Base-by-base conservation (phyloP, 2,888 invertebrate genomes). In the Odontomyia ornata region DNA sequence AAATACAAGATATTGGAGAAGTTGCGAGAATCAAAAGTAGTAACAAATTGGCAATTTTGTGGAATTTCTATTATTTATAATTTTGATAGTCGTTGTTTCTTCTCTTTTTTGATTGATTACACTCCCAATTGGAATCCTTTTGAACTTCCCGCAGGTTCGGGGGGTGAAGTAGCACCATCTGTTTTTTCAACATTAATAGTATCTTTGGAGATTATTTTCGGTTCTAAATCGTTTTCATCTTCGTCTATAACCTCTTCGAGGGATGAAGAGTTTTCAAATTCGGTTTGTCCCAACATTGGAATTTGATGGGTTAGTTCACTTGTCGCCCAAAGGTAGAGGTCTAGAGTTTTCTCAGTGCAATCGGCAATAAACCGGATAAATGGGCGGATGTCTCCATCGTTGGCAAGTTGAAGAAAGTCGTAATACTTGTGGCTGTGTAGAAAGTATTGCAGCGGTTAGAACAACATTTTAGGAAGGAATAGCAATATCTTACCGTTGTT, bases 301-400 rank as follows among this genome's bases (percentile, higher is more conserved):
- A 92, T 90, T 86, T 91, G 90, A 83, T 90, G 90, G 0, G 91
- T 90, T 83, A 90, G 91, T 84, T 94, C 93, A 81, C 91, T 91
- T 0, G 93, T 93, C 0, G 94, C 93, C 93, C 93, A 93, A 11
- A 97, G 86, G 85, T 95, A 97, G 69, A 96, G 89, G 86, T 97
- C 95, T 36, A 97, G 85, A 0, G 96, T 96, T 81, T 93, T 91
- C 83, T 97, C 96, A 0, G 97, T 96, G 83, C 95, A 95, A 82
- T 95, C 93, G 0, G 97, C 97, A 82, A 99, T 96, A 85, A 99
- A 99, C 80, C 99, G 91, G 0, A 98, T 93, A 88, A 99, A 99
- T 0, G 98, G 98, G 65, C 98, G 89, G 3, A 98, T 92, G 85
- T 99, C 98, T 0, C 99, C 99, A 81, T 94, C 92, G 84, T 99